These are phyloP conservation scores for Henicopernis longicauda DNA, from an alignment of 2,113 vertebrate species.

Conservation along the genomic window DNA sequence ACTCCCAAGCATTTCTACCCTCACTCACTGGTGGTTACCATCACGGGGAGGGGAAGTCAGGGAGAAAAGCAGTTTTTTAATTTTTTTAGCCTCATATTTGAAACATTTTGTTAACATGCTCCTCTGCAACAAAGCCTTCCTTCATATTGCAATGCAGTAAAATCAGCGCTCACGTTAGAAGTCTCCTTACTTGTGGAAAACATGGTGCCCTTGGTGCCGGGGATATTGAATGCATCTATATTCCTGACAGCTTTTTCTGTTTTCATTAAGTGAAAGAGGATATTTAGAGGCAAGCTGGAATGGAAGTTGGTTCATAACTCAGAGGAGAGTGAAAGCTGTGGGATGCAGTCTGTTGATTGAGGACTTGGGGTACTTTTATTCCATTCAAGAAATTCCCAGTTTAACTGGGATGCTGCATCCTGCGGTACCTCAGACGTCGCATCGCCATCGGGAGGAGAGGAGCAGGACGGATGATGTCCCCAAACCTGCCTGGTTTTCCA, in stretches of 20 bases:
- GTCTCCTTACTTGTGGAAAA: not conserved
- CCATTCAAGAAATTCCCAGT: not conserved
- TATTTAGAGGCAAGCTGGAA: not conserved
- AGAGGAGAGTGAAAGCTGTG: not conserved
- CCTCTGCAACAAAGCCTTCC: not conserved
- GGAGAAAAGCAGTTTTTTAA: not conserved
- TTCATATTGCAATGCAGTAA: not conserved
- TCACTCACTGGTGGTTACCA: not conserved
- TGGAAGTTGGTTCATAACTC: not conserved
- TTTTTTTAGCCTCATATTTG: not conserved
- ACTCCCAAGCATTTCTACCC: not conserved
- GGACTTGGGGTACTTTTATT: not conserved
- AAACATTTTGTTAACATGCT: not conserved
- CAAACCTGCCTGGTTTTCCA: not conserved
- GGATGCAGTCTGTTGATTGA: not conserved
- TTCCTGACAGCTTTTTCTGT: slow-evolving; percentile 11
- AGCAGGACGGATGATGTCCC: not conserved
- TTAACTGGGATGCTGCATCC: rapidly evolving
- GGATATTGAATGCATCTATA: slow-evolving; percentile 44
- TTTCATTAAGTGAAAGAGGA: not conserved
- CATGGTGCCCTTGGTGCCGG: not conserved
- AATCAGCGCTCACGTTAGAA: not conserved
- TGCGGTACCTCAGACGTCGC: rapidly evolving
- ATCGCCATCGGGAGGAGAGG: rapidly evolving
- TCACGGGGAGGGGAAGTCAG: rapidly evolving